A percentile compares a stretch with the other conserved stretches of the same genome.
These are phyloP conservation scores for Bombus confusus DNA, from an alignment of 1,140 invertebrate species.

Conservation along the genomic window DNA sequence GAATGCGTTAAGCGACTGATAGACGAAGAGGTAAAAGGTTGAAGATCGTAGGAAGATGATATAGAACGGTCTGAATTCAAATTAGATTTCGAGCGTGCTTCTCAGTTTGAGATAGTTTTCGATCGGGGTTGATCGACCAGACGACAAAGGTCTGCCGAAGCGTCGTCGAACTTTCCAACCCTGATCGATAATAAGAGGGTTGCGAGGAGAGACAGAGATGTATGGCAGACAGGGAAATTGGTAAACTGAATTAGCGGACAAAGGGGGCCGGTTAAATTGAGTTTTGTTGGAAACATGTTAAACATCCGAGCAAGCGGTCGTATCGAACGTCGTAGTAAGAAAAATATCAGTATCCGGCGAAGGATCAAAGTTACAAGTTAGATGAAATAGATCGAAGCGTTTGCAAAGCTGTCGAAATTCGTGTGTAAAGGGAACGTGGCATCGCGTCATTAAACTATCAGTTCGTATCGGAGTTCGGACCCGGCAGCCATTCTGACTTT, in stretches of 20 bases:
- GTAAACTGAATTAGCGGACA: constrained; percentile 31
- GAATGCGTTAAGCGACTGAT: too few relatives aligned
- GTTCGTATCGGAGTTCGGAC: constrained; percentile 21
- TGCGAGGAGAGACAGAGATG: too few relatives aligned
- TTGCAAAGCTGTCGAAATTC: neutral
- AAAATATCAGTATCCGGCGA: neutral
- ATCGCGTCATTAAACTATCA: constrained; percentile 12
- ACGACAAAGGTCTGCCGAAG: neutral
- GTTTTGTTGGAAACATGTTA: neutral
- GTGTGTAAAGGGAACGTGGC: neutral
- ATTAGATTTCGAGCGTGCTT: constrained; percentile 2
- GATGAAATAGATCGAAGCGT: neutral
- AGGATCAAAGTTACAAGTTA: neutral
- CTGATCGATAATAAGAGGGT: constrained; percentile 27
- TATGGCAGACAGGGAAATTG: constrained; percentile 5
- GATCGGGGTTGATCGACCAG: neutral
- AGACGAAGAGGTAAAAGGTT: neutral
- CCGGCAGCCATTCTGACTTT: constrained; percentile 41
- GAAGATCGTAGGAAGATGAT: neutral
- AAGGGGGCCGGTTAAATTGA: constrained; percentile 14
- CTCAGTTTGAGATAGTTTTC: neutral
- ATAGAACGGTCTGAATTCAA: neutral
- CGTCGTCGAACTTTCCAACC: constrained; percentile 18
- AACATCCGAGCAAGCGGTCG: neutral
- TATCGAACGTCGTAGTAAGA: neutral